Conservation (phyloP, 1,140 invertebrate genomes). For the Tetragnatha versicolor region DNA sequence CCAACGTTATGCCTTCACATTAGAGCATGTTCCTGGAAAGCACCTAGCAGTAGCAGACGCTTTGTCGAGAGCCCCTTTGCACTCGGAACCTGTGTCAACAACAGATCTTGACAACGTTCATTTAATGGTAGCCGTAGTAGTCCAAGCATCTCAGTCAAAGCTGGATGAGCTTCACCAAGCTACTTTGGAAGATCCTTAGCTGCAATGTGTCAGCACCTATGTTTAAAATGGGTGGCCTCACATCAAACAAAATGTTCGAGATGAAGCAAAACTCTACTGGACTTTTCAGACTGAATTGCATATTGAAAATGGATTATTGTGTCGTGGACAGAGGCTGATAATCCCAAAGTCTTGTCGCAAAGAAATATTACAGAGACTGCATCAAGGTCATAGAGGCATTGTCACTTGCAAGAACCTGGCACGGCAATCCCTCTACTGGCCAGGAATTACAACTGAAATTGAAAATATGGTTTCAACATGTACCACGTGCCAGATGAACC, state of each 20-base stretch:
- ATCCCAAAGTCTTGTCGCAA: too few species aligned
- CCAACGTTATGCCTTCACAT: slow-evolving; percentile 63
- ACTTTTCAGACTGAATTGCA: too few species aligned
- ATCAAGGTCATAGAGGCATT: too few species aligned
- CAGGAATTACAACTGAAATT: too few species aligned
- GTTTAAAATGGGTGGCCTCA: slow-evolving; percentile 30
- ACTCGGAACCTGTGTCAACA: not conserved
- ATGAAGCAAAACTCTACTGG: too few species aligned
- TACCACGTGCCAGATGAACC: too few species aligned
- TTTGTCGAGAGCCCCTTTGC: not conserved
- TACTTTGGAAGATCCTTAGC: not conserved
- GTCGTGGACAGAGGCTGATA: too few species aligned
- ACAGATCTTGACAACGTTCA: not conserved
- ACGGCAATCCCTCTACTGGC: too few species aligned
- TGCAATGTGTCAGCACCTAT: not conserved
- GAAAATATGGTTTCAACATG: too few species aligned
- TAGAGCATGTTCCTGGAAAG: slow-evolving; percentile 62
- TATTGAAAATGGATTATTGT: too few species aligned
- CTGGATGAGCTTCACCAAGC: not conserved
- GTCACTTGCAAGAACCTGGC: too few species aligned
- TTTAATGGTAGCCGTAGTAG: not conserved
- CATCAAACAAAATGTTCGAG: not conserved
- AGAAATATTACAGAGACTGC: too few species aligned
- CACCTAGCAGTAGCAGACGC: slow-evolving; percentile 64
- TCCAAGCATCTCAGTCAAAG: not conserved